These are phyloP conservation scores for Microdon myrmicae DNA, from an alignment of 2,888 invertebrate species.

Conservation along the genomic window DNA sequence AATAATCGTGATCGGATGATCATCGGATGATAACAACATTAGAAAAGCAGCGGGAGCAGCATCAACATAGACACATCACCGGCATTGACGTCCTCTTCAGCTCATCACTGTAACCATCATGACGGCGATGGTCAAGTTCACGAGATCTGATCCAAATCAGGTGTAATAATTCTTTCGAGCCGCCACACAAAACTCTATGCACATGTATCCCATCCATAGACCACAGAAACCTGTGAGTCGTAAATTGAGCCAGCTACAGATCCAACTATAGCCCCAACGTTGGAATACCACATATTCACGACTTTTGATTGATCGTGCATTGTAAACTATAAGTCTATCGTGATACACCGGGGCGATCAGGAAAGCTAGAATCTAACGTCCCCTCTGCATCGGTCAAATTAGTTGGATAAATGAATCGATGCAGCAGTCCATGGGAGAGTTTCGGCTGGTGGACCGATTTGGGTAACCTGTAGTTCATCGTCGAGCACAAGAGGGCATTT, in stretches of 20 bases:
- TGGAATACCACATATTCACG: conserved; percentile 59
- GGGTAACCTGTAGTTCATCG: conserved; percentile 42
- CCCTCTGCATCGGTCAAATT: conserved; percentile 29
- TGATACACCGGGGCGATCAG: conserved; percentile 68
- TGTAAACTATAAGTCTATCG: conserved; percentile 68
- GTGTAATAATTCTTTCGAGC: conserved; percentile 67
- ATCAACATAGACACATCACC: conserved; percentile 19
- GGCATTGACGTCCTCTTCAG: not conserved
- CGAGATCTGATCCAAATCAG: conserved; percentile 66
- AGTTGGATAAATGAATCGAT: conserved; percentile 33
- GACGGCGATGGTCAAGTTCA: conserved; percentile 62
- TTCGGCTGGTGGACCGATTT: conserved; percentile 37
- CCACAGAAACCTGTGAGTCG: conserved; percentile 6
- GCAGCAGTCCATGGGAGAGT: conserved; percentile 39
- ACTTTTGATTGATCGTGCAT: conserved; percentile 68
- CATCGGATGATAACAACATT: conserved; percentile 55
- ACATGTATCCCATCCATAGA: not conserved
- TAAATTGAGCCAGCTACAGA: conserved; percentile 40
- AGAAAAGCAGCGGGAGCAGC: conserved; percentile 19
- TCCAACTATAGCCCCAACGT: too few relatives aligned
- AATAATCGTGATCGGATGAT: conserved; percentile 68
- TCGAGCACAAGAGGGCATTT: conserved; percentile 36
- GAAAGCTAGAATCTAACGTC: conserved; percentile 54
- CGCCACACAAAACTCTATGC: conserved; percentile 46
- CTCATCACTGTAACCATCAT: conserved; percentile 36